These are phyloP conservation scores for Cheumatopsyche charites DNA, from an alignment of 1,140 invertebrate genomes.

Conservation along the genomic window DNA sequence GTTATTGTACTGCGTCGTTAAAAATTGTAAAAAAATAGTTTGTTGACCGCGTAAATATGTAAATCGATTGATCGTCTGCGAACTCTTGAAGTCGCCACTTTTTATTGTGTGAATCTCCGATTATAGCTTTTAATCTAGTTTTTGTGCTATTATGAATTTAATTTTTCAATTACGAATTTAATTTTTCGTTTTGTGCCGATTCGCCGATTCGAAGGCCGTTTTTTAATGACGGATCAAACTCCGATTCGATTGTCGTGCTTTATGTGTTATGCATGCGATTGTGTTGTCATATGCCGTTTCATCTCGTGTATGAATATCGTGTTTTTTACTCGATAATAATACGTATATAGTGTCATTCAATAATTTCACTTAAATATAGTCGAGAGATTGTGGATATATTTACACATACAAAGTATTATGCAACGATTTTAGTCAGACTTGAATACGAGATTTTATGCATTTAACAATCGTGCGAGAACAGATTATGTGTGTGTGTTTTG, in stretches of 20 bases:
- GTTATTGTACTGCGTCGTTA: background rate
- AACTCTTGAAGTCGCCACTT: background rate
- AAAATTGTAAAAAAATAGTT: conserved; percentile 5
- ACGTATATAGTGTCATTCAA: background rate
- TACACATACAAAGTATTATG: background rate
- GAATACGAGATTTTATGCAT: too few species aligned
- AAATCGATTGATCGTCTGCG: background rate
- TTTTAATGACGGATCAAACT: background rate
- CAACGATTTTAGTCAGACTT: too few species aligned
- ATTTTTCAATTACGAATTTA: background rate
- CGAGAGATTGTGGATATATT: too few species aligned
- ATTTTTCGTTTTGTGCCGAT: background rate
- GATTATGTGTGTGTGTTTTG: background rate
- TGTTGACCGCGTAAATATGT: conserved; percentile 14
- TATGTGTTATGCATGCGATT: too few species aligned
- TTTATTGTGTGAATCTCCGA: too few species aligned
- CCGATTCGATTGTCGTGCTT: too few species aligned
- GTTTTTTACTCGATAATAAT: background rate
- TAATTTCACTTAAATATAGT: background rate
- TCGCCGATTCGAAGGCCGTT: background rate
- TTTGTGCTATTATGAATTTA: background rate
- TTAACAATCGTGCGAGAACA: background rate
- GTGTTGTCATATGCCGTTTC: too few species aligned
- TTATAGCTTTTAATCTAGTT: too few species aligned
- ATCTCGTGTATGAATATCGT: background rate